A percentile compares a stretch with the other conserved stretches of the same genome.
Conservation (phyloP, 2,113 vertebrate genomes). For the Myodes glareolus region DNA sequence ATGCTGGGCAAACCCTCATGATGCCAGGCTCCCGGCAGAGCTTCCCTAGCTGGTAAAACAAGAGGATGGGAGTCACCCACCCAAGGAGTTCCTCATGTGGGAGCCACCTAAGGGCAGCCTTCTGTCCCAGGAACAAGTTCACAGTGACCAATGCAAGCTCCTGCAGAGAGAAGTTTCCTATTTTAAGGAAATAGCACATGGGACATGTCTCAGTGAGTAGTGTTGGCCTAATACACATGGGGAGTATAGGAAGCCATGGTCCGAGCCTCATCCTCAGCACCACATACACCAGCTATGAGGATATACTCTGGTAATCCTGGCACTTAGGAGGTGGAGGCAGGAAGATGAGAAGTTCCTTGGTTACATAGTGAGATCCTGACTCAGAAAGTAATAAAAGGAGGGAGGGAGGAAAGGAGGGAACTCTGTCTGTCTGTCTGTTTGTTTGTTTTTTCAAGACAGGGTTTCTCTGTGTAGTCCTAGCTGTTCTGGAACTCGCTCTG, state of each 20-base stretch:
- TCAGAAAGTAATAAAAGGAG: not conserved
- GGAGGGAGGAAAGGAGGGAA: not conserved
- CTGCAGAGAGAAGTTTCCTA: not conserved
- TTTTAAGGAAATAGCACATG: not conserved
- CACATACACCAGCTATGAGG: not conserved
- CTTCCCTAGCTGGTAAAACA: too few relatives aligned
- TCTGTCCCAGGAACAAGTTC: accelerated
- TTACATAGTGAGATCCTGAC: not conserved
- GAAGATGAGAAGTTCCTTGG: not conserved
- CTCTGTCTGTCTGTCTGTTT: too few relatives aligned
- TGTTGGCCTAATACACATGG: not conserved
- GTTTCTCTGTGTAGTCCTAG: not conserved
- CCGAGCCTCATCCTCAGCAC: not conserved
- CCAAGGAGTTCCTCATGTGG: not conserved
- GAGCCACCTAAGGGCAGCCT: not conserved
- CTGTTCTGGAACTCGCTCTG: not conserved
- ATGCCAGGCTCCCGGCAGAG: not conserved
- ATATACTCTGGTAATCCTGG: not conserved
- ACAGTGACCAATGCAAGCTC: not conserved
- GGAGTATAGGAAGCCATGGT: too few relatives aligned
- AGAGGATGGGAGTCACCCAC: too few relatives aligned
- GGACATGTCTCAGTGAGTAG: not conserved
- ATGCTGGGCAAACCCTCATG: not conserved
- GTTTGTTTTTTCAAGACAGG: not conserved
- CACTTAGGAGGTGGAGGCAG: not conserved